Base-by-base conservation (phyloP, 1,140 invertebrate genomes). In the Diabrotica virgifera region DNA sequence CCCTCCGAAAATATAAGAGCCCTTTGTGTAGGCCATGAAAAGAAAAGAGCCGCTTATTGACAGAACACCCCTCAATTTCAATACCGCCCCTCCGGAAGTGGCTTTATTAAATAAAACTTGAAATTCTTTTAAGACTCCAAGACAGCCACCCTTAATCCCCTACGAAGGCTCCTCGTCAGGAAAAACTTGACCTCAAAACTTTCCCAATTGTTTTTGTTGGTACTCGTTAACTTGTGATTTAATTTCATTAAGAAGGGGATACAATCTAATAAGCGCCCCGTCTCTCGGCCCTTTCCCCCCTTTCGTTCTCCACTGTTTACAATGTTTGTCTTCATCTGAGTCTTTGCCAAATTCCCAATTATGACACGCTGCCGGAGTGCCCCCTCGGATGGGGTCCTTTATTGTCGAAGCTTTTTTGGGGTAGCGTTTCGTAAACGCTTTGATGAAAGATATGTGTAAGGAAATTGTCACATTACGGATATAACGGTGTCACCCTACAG, bases 211-310 rank as follows among this genome's bases (percentile, higher is more conserved):
- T 46, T 46, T 46, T 46, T 46, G 40, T 46, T 46, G 40, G 40
- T 46, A 46, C 40, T 46, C 40, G 40, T 46, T 46, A 46, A 46
- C 40, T 46, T 46, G 40, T 46, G 40, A 46, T 46, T 46, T 46
- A 46, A 46, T 46, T 46, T 46, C 40, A 46, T 46, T 46, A 46
- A 46, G 40, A 46, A 46, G 40, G 40, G 40, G 40, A 46, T 46
- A 46, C 40, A 46, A 46, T 46, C 40, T 46, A 46, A 46, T 46
- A 46, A 46, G 40, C 40, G 40, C n/a, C n/a, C n/a, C 40, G n/a
- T n/a, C n/a, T 46, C 40, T 46, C n/a, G 6, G 3, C 40, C n/a
- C 40, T 46, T 46, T 46, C 40, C 3, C 24, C 24, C 24, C 8
- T 46, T n/a, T 46, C 40, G 40, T 6, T 46, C 8, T 46, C 40